Conservation (phyloP, 1,140 invertebrate species). For the Anastatus disparis region DNA sequence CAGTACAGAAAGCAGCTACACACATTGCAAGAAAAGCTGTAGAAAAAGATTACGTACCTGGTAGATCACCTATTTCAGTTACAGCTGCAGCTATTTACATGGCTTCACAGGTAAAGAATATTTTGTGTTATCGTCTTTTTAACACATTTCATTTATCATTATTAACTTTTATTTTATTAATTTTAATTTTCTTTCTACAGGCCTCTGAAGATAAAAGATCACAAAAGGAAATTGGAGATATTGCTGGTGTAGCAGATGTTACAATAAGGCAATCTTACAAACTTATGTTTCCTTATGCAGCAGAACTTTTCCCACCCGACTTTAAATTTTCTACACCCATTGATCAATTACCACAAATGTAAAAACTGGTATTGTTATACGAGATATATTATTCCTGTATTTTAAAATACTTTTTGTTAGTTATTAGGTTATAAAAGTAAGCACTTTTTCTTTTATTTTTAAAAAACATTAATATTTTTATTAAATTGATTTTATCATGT, state of each 20-base stretch:
- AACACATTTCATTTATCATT: too few species aligned
- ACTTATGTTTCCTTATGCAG: constrained; percentile 94
- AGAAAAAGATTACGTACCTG: constrained; percentile 96
- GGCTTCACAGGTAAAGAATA: constrained; percentile 86
- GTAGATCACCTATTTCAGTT: constrained; percentile 98
- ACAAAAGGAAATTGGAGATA: constrained; percentile 98
- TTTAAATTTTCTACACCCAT: constrained; percentile 96
- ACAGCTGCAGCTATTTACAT: constrained; percentile 99
- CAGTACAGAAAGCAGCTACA: constrained; percentile 95
- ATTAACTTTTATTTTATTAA: too few species aligned
- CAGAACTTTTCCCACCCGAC: constrained; percentile 93
- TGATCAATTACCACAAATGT: constrained; percentile 91
- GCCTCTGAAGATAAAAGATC: constrained; percentile 94
- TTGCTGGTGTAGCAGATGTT: constrained; percentile 98
- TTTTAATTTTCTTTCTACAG: constrained; percentile 62
- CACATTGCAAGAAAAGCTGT: constrained; percentile 97
- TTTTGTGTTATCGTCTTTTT: constrained; percentile 1
- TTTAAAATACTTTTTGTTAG: constrained; percentile 22
- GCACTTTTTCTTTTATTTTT: constrained; percentile 13
- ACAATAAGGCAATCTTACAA: constrained; percentile 99
- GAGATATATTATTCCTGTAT: constrained; percentile 12
- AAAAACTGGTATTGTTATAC: constrained; percentile 52
- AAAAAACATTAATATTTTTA: too few species aligned
- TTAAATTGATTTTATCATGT: constrained; percentile 34
- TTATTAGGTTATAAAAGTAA: background rate